phyloP scores from a whole-genome alignment of 92 coral and sea anemone genomes.

The Palythoa caribaeorum region DNA sequence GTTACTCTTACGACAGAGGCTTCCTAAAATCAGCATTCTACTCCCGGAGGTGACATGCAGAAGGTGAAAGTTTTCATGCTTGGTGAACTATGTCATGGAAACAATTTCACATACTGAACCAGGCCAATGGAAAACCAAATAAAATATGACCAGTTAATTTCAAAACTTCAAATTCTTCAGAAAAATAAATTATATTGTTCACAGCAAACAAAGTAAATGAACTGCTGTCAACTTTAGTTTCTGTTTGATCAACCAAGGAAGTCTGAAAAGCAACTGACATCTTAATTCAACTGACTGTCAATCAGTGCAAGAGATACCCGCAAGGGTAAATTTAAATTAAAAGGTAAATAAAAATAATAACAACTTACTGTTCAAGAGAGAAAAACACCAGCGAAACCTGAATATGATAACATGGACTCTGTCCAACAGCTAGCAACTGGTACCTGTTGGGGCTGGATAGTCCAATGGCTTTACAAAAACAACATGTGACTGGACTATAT shows the following conservation, averaged over 20 bases:
- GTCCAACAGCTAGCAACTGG: too few species aligned
- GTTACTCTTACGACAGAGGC: constrained; percentile 18
- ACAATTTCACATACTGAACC: neutral
- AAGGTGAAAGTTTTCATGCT: neutral
- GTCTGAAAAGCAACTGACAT: too few species aligned
- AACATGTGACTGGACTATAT: too few species aligned
- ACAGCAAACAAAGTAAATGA: constrained; percentile 12
- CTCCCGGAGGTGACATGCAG: neutral
- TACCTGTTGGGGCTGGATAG: too few species aligned
- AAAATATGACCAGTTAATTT: neutral
- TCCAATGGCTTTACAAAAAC: too few species aligned
- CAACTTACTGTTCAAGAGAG: neutral
- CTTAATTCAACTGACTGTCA: neutral
- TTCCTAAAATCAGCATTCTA: constrained; percentile 30
- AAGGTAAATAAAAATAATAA: neutral
- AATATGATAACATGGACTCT: too few species aligned
- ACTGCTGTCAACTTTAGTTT: neutral
- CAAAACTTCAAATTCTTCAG: neutral
- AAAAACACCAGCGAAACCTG: neutral
- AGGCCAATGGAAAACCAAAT: neutral
- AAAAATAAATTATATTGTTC: neutral
- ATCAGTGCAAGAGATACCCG: neutral
- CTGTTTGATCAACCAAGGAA: neutral
- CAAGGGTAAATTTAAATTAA: neutral
- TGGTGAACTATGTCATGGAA: neutral